Evolutionary conservation across 1,140 invertebrate genomes (phyloP).

Genomic region (Radopholus similis): DNA sequence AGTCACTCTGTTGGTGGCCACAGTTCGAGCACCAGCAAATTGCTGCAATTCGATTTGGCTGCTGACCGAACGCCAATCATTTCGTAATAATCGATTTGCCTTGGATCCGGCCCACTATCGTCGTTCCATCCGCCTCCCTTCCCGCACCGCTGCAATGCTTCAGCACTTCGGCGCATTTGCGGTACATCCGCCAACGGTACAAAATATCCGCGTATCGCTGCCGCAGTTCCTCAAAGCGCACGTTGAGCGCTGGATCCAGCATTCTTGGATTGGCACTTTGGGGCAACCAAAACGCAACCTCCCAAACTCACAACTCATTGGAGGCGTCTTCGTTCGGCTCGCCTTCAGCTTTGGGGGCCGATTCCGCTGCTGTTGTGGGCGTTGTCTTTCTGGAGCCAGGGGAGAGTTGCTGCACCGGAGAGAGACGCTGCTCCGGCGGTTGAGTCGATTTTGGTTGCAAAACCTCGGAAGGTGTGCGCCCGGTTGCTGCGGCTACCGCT

Average conservation of each 20-base stretch:
- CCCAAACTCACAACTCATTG: background rate
- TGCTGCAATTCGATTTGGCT: slow-evolving; percentile 8
- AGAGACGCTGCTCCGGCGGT: background rate
- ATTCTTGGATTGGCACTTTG: no score
- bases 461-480: no score
- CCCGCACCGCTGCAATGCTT: slow-evolving; percentile 22
- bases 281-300: slow-evolving; percentile 1
- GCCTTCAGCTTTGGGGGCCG: background rate
- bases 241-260: slow-evolving; percentile 13
- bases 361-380: background rate
- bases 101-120: background rate
- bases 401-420: no score
- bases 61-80: background rate
- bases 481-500: no score
- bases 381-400: background rate
- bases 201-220: slow-evolving; percentile 20
- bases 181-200: slow-evolving; percentile 28
- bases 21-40: slow-evolving; percentile 24
- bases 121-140: slow-evolving; percentile 13
- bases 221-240: slow-evolving; percentile 21
- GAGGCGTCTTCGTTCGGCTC: background rate
- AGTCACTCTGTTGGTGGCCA: background rate
- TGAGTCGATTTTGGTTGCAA: no score
- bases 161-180: slow-evolving; percentile 29
- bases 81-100: slow-evolving; percentile 3